These are phyloP conservation scores for Samia ricini DNA, from an alignment of 1,140 invertebrate genomes.

Conservation along the genomic window DNA sequence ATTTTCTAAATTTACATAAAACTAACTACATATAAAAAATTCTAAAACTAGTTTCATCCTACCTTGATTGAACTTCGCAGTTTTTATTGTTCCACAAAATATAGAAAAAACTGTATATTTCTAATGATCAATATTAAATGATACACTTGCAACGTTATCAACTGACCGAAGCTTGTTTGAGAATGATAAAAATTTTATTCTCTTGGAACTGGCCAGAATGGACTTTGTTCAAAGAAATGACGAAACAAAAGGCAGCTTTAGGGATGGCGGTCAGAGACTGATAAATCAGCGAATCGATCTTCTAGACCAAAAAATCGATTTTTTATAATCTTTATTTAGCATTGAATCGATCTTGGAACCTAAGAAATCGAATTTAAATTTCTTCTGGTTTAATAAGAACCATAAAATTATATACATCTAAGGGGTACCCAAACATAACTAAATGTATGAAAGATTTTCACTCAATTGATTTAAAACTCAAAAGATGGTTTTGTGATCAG, in stretches of 20 bases:
- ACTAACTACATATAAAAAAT: neutral
- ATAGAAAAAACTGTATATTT: neutral
- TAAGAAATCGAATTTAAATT: too few species aligned
- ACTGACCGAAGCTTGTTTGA: neutral
- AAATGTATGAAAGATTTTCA: too few species aligned
- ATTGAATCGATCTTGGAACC: too few species aligned
- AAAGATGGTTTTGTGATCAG: too few species aligned
- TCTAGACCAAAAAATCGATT: too few species aligned
- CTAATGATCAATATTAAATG: neutral
- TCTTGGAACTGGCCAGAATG: neutral
- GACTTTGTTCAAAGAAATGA: conserved; percentile 7
- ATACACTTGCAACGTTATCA: neutral
- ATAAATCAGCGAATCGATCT: too few species aligned
- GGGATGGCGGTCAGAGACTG: too few species aligned
- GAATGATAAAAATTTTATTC: neutral
- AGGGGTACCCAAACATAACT: too few species aligned
- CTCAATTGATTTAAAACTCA: too few species aligned
- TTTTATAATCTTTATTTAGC: too few species aligned
- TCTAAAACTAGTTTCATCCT: neutral
- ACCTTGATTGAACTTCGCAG: neutral
- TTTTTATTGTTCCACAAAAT: neutral
- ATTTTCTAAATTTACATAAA: neutral
- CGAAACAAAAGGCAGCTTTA: conserved; percentile 10
- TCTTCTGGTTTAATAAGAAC: too few species aligned
- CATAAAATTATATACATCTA: too few species aligned